Percentiles rank a stretch among this genome's conserved stretches.
phyloP scores from a whole-genome alignment of 23 tunicate genomes.

The Diplosoma virens region DNA sequence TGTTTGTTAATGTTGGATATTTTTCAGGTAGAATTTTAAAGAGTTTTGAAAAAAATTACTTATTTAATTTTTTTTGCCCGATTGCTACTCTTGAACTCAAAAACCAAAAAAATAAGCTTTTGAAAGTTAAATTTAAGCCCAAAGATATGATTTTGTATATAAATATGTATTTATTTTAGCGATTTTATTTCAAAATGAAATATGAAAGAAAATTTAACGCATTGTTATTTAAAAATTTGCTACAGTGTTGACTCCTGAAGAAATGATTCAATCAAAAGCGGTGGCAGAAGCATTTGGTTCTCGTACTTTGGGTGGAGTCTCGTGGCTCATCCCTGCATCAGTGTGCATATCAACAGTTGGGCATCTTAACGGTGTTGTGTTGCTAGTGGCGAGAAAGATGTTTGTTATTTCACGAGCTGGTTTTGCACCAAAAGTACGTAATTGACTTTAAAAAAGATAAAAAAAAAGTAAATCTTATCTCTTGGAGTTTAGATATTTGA shows the following conservation, averaged over 20 bases:
- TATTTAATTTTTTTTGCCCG: too few relatives aligned
- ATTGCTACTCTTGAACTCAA: too few relatives aligned
- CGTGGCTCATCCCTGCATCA: conserved; percentile 53
- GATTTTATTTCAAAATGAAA: background rate
- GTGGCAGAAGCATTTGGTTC: conserved; percentile 64
- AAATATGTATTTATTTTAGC: too few relatives aligned
- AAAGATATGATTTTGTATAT: background rate
- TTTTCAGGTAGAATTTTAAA: conserved; percentile 48
- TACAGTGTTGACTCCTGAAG: conserved; percentile 45
- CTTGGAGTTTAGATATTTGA: background rate
- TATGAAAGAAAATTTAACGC: too few relatives aligned
- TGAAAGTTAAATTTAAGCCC: too few relatives aligned
- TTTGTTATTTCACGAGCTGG: conserved; percentile 58
- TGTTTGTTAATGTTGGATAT: conserved; percentile 60
- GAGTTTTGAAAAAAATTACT: too few relatives aligned
- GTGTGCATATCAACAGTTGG: conserved; percentile 66
- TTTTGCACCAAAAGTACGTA: conserved; percentile 46
- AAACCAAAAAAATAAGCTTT: too few relatives aligned
- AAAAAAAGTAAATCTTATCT: background rate
- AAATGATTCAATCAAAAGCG: conserved; percentile 53
- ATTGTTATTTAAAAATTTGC: background rate
- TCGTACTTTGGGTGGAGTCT: conserved; percentile 24
- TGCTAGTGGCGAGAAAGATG: conserved; percentile 16
- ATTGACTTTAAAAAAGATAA: background rate
- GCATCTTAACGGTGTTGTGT: conserved; percentile 37